Evolutionary conservation across 2,888 invertebrate genomes (phyloP).

Genomic region (Calameuta idolon): DNA sequence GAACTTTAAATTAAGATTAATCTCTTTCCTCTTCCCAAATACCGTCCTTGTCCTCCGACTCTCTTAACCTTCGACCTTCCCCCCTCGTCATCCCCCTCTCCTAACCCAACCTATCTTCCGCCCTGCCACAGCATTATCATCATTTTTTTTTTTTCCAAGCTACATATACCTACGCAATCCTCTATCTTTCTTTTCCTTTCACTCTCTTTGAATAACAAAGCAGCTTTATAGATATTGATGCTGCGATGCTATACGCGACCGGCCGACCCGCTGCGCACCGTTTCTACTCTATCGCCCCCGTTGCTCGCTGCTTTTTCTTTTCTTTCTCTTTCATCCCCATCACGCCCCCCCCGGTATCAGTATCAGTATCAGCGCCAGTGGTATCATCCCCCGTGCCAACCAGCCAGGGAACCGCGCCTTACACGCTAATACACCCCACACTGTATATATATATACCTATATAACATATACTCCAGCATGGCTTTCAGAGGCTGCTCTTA

Average conservation of each 20-base stretch:
- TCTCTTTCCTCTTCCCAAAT: background rate
- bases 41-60: background rate
- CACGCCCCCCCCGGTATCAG: background rate
- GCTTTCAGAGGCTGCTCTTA: background rate
- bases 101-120: background rate
- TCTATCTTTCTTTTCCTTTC: constrained; percentile 2
- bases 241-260: constrained; percentile 19
- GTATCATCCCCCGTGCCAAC: background rate
- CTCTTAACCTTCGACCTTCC: background rate
- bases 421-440: background rate
- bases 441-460: background rate
- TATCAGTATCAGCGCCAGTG: background rate
- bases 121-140: background rate
- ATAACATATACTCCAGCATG: background rate
- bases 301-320: constrained; percentile 4
- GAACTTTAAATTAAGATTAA: constrained; percentile 24
- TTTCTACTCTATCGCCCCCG: constrained; percentile 4
- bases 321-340: constrained; percentile 1
- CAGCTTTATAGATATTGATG: constrained; percentile 25
- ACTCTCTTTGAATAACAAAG: constrained; percentile 25
- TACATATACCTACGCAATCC: background rate
- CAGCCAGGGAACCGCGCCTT: background rate
- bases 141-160: background rate
- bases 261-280: background rate
- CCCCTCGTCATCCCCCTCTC: background rate